Evolutionary conservation across 2,888 invertebrate species (phyloP), one percentile per base, ranked within the genome.

Genomic region (Polydrusus cervinus): DNA sequence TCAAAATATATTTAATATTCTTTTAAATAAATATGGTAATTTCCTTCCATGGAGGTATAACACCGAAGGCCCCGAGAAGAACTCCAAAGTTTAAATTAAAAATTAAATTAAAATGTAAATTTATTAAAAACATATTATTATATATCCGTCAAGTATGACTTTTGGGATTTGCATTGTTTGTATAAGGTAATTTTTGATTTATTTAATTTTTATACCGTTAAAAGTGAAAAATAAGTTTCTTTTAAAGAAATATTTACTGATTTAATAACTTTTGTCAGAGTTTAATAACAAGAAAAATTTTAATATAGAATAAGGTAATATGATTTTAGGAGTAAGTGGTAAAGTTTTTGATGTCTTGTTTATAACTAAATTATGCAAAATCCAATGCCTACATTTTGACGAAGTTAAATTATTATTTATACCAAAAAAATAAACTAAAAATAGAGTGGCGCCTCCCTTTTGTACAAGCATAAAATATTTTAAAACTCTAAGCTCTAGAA

Each of bases 91-190:
- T 57, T 16, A 13, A 25, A 13, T 30, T 16, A 38, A 57, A 57
- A 57, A 16, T 38, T 57, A 57, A 38, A 57, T 57, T 57, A 38
- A 14, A 57, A 57, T 25, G 14, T 57, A 57, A 57, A 57, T 38
- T 57, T 57, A 10, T 34, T 57, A 38, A 34, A 38, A 57, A 11
- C 38, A 57, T 38, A 38, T 57, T 38, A 38, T 57, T 16, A 57
- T 57, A 38, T 9, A 34, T 38, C 57, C 57, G 16, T 57, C 38
- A 57, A 57, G 16, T 13, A 57, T 57, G 25, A 57, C 57, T 57
- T 57, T 57, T 38, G 34, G 57, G 57, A 57, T 57, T 38, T 57
- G 38, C 30, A 9, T 34, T 38, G 38, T 57, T 30, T 55, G n/a
- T 13, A 55, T 30, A 55, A 55, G 53, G 6, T 30, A 30, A 30